These are phyloP conservation scores for Macrophya alboannulata DNA, from an alignment of 2,888 invertebrate species.

Conservation along the genomic window DNA sequence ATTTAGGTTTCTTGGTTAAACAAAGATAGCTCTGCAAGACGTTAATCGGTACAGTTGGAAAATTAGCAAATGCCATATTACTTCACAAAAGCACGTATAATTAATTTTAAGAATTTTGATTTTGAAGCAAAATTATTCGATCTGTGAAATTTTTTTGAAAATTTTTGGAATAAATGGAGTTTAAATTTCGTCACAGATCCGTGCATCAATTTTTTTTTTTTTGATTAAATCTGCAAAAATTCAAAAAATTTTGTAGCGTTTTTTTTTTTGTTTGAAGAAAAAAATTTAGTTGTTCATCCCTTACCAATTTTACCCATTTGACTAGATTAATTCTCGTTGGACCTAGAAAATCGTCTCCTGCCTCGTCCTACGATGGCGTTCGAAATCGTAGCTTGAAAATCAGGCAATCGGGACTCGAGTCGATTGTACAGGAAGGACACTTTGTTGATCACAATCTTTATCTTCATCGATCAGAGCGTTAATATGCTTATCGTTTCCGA, in stretches of 20 bases:
- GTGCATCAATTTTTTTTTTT: slow-evolving; percentile 5
- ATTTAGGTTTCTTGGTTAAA: slow-evolving; percentile 5
- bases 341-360: slow-evolving; percentile 54
- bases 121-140: not conserved
- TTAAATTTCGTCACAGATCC: slow-evolving; percentile 21
- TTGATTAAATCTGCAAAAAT: slow-evolving; percentile 2
- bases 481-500: slow-evolving; percentile 44
- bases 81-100: not conserved
- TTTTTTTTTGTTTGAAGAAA: slow-evolving; percentile 1
- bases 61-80: slow-evolving; percentile 31
- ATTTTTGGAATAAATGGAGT: not conserved
- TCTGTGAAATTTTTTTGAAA: not conserved
- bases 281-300: slow-evolving; percentile 45
- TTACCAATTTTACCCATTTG: slow-evolving; percentile 56
- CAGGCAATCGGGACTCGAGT: slow-evolving; percentile 53
- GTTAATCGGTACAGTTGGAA: not conserved
- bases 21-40: slow-evolving; percentile 14
- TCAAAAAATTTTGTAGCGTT: slow-evolving; percentile 1
- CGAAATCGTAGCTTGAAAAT: slow-evolving; percentile 54
- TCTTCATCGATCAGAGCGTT: slow-evolving; percentile 53
- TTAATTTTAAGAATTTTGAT: not conserved
- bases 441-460: slow-evolving; percentile 50
- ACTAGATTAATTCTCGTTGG: slow-evolving; percentile 55
- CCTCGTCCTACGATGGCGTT: slow-evolving; percentile 56
- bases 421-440: slow-evolving; percentile 46